Percentiles rank a stretch among this genome's conserved stretches.
These are phyloP conservation scores for Drosophila lacertosa DNA, from an alignment of 1,140 invertebrate species.

Conservation along the genomic window DNA sequence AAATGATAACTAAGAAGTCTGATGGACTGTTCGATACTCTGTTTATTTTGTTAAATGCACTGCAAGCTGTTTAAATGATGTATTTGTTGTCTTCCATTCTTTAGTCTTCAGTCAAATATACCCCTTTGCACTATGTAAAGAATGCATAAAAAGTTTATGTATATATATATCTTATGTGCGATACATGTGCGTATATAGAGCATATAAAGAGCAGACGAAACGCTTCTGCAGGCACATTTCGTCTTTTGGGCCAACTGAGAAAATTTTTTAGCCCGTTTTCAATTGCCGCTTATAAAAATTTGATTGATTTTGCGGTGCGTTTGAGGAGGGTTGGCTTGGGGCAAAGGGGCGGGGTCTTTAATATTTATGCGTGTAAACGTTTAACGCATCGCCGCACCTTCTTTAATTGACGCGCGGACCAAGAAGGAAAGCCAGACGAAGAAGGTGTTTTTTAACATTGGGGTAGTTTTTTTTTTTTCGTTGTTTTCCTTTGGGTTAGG, in stretches of 20 bases:
- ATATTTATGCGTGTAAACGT: constrained; percentile 69
- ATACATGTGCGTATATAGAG: background rate
- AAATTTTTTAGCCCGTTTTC: constrained; percentile 31
- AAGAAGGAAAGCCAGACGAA: constrained; percentile 1
- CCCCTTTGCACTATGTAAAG: no score
- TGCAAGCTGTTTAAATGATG: no score
- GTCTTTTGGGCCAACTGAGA: constrained; percentile 11
- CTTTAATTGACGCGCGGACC: constrained; percentile 28
- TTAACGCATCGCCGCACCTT: constrained; percentile 39
- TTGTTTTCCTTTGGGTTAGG: constrained; percentile 1
- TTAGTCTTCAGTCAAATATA: no score
- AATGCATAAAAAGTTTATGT: background rate
- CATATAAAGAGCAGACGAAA: constrained; percentile 5
- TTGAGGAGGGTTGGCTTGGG: no score
- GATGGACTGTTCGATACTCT: no score
- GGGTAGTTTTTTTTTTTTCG: background rate
- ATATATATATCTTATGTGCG: background rate
- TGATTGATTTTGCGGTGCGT: constrained; percentile 46
- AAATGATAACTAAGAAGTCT: background rate
- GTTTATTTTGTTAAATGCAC: no score
- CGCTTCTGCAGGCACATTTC: constrained; percentile 4
- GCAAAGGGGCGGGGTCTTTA: constrained; percentile 5
- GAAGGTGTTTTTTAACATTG: constrained; percentile 1
- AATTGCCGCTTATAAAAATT: constrained; percentile 52
- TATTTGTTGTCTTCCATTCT: no score